Percentiles rank a stretch among this genome's conserved stretches.
These are phyloP conservation scores for Ditylenchus weischeri DNA, from an alignment of 2,888 invertebrate species.

Conservation along the genomic window DNA sequence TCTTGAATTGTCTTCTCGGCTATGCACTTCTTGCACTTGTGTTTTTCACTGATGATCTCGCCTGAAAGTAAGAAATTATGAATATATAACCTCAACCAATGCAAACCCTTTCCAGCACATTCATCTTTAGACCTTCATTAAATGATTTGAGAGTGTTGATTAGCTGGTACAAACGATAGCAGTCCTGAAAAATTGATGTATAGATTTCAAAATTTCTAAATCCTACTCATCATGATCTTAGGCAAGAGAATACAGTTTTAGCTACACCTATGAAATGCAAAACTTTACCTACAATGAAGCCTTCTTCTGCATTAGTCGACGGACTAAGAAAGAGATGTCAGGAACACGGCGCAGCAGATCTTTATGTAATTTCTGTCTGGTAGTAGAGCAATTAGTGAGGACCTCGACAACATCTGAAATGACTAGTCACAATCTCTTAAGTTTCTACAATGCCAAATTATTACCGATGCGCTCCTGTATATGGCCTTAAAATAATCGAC, in stretches of 20 bases:
- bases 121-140: conserved; percentile 20
- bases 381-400: conserved; percentile 28
- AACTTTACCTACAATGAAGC: conserved; percentile 24
- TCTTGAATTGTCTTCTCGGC: conserved; percentile 80
- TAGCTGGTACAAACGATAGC: conserved; percentile 33
- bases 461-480: conserved; percentile 41
- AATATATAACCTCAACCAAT: conserved; percentile 6
- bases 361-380: conserved; percentile 38
- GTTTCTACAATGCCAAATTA: background rate
- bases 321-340: conserved; percentile 41
- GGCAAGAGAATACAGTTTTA: too few species aligned
- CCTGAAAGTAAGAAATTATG: conserved; percentile 7
- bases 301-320: conserved; percentile 32
- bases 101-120: conserved; percentile 52
- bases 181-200: too few species aligned
- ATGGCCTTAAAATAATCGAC: background rate
- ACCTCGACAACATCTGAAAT: conserved; percentile 46
- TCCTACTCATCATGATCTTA: too few species aligned
- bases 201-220: too few species aligned
- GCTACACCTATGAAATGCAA: too few species aligned
- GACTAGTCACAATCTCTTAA: background rate
- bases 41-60: conserved; percentile 68
- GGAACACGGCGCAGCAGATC: conserved; percentile 45
- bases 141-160: conserved; percentile 23
- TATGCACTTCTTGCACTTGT: conserved; percentile 76